Evolutionary conservation across 2,888 invertebrate species (phyloP).

Genomic region (Cataglyphis albicans): DNA sequence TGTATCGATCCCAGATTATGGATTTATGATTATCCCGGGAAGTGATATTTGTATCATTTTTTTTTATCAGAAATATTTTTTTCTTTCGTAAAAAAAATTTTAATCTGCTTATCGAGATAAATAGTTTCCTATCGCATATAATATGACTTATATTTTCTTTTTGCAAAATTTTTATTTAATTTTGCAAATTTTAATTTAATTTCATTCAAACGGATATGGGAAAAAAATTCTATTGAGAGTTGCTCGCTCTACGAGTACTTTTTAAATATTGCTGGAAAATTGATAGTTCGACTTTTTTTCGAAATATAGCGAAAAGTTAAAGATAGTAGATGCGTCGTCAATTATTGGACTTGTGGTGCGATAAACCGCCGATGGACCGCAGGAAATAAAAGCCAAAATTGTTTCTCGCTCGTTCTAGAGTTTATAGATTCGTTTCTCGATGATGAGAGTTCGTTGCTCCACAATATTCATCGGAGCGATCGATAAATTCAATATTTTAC

Average conservation of each 20-base stretch:
- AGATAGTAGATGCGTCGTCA: conserved; percentile 18
- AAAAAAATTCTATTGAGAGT: not conserved
- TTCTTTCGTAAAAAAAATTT: not conserved
- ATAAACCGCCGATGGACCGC: conserved; percentile 59
- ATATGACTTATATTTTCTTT: not conserved
- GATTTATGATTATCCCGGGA: not conserved
- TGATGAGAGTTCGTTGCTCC: conserved; percentile 1
- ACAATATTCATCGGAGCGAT: conserved; percentile 34
- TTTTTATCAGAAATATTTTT: too few species aligned
- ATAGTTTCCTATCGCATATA: not conserved
- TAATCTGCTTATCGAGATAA: not conserved
- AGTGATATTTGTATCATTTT: not conserved
- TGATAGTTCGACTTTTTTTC: not conserved
- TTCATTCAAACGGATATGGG: not conserved
- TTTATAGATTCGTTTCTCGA: conserved; percentile 26
- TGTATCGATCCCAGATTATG: not conserved
- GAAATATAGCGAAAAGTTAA: conserved; percentile 24
- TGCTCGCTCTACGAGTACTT: not conserved
- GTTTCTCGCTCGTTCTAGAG: conserved; percentile 48
- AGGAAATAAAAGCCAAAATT: conserved; percentile 56
- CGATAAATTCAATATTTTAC: conserved; percentile 46
- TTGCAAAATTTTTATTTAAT: not conserved
- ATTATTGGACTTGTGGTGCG: conserved; percentile 55
- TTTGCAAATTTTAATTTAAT: too few species aligned
- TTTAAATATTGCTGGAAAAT: not conserved